Percentiles rank a stretch among this genome's conserved stretches.
Conservation (phyloP, 2,888 invertebrate genomes). For the Anorthoa munda region DNA sequence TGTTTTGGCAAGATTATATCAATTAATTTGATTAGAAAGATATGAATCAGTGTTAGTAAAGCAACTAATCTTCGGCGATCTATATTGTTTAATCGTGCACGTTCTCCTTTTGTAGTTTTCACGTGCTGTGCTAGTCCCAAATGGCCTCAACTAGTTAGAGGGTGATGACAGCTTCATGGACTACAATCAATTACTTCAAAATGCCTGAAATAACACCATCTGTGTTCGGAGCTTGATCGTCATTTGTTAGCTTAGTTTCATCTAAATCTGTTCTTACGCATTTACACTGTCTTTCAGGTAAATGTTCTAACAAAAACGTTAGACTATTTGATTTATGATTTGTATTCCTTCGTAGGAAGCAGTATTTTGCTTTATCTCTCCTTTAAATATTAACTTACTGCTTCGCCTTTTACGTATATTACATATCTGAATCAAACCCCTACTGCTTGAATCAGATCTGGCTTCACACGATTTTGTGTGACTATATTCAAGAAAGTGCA, state of each 20-base stretch:
- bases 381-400: background rate
- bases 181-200: conserved; percentile 21
- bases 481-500: background rate
- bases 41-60: conserved; percentile 24
- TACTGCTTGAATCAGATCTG: background rate
- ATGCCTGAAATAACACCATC: conserved; percentile 29
- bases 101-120: conserved; percentile 3
- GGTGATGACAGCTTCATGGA: conserved; percentile 8
- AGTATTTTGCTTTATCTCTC: background rate
- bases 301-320: background rate
- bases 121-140: conserved; percentile 8
- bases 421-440: background rate
- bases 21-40: conserved; percentile 19
- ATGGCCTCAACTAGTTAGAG: conserved; percentile 5
- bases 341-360: background rate
- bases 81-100: conserved; percentile 10
- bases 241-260: background rate
- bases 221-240: conserved; percentile 2
- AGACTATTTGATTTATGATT: background rate
- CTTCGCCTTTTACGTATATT: background rate
- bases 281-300: background rate
- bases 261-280: conserved; percentile 4
- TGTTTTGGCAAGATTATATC: conserved; percentile 8
- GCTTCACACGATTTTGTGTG: no score
- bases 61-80: conserved; percentile 19